phyloP scores from a whole-genome alignment of 2,888 invertebrate species.

The Rhagonycha fulva region DNA sequence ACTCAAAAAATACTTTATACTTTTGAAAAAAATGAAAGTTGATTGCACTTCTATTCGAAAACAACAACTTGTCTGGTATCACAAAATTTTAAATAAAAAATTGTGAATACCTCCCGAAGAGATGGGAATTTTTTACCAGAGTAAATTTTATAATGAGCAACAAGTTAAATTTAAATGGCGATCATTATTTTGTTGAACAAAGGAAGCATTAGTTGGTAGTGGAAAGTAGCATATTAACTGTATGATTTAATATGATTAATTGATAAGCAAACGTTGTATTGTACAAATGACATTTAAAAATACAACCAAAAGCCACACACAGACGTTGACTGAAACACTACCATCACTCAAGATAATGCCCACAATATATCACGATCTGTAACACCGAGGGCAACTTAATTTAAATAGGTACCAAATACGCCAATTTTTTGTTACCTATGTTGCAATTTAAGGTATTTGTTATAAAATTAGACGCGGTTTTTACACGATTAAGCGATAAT shows the following conservation, averaged over 20 bases:
- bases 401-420: constrained; percentile 9
- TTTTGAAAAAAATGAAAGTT: no score
- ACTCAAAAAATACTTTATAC: no score
- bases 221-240: not conserved
- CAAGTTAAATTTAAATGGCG: not conserved
- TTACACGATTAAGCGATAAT: constrained; percentile 11
- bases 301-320: constrained; percentile 45
- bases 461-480: not conserved
- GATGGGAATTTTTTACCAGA: not conserved
- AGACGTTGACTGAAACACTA: constrained; percentile 49
- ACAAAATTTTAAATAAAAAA: not conserved
- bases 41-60: no score
- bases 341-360: constrained; percentile 50
- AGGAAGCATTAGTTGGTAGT: not conserved
- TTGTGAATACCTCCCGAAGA: not conserved
- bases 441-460: constrained; percentile 11
- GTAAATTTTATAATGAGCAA: not conserved
- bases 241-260: constrained; percentile 31
- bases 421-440: constrained; percentile 1
- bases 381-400: constrained; percentile 23
- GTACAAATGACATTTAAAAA: constrained; percentile 45
- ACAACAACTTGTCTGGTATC: not conserved
- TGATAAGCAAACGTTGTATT: constrained; percentile 36
- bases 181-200: not conserved
- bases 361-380: constrained; percentile 34